Evolutionary conservation across 1,140 invertebrate species (phyloP).

Genomic region (Eumeta japonica): DNA sequence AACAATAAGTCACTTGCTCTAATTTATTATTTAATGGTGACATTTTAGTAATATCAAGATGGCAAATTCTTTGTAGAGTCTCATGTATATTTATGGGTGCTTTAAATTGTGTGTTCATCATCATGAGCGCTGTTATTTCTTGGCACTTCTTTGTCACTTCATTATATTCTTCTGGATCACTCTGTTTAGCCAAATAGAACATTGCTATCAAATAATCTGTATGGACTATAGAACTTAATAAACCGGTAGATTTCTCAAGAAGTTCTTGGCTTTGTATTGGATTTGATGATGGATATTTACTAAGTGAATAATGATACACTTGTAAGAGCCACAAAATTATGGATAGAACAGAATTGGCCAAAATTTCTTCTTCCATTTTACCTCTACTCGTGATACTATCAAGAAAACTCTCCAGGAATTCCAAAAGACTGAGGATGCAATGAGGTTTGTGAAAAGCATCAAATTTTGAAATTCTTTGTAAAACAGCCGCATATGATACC

Average conservation of each 20-base stretch:
- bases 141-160: conserved; percentile 73
- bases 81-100: conserved; percentile 60
- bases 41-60: conserved; percentile 64
- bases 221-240: conserved; percentile 70
- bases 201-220: conserved; percentile 78
- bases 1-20: conserved; percentile 70
- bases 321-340: conserved; percentile 81
- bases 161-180: conserved; percentile 66
- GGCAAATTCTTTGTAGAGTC: conserved; percentile 61
- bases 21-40: conserved; percentile 58
- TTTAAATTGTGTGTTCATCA: conserved; percentile 60
- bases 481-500: conserved; percentile 85
- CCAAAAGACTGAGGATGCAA: conserved; percentile 81
- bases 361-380: conserved; percentile 77
- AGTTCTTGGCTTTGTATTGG: conserved; percentile 61
- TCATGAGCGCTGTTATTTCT: conserved; percentile 65
- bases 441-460: conserved; percentile 85
- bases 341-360: conserved; percentile 73
- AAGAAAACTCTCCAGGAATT: conserved; percentile 81
- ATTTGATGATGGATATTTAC: conserved; percentile 48
- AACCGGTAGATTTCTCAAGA: conserved; percentile 67
- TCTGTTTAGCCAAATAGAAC: conserved; percentile 78
- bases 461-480: conserved; percentile 86
- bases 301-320: conserved; percentile 67
- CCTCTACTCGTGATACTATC: conserved; percentile 67